Conservation (phyloP, 1,140 invertebrate species). For the Trachelipus rathkii region DNA sequence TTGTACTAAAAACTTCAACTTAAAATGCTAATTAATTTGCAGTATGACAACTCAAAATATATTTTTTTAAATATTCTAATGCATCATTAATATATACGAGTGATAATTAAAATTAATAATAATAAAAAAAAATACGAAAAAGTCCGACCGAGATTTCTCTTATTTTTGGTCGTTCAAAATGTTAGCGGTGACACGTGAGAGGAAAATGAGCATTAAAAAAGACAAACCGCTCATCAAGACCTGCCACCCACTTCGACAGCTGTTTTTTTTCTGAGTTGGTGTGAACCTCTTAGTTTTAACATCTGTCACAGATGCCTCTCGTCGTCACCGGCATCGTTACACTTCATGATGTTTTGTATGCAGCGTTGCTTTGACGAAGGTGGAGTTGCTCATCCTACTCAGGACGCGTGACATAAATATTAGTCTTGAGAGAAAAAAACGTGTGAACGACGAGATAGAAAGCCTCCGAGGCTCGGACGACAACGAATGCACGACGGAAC, state of each 20-base stretch:
- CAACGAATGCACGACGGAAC: not conserved
- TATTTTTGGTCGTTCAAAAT: not conserved
- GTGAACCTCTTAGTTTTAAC: conserved; percentile 5
- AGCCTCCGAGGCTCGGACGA: not conserved
- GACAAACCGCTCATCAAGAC: conserved; percentile 4
- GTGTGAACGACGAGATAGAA: not conserved
- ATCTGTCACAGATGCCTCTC: conserved; percentile 5
- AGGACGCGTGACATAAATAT: not conserved
- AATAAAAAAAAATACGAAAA: too few relatives aligned
- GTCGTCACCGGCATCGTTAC: not conserved
- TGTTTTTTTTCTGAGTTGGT: not conserved
- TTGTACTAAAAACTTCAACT: too few relatives aligned
- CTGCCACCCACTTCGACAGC: conserved; percentile 9
- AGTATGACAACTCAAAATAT: too few relatives aligned
- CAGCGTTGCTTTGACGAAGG: not conserved
- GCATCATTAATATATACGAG: too few relatives aligned
- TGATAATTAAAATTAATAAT: too few relatives aligned
- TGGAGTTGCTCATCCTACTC: not conserved
- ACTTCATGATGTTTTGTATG: not conserved
- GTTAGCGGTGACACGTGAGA: not conserved
- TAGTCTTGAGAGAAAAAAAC: not conserved
- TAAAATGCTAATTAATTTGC: too few relatives aligned
- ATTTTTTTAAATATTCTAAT: too few relatives aligned
- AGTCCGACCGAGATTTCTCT: too few relatives aligned
- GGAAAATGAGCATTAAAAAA: conserved; percentile 12